phyloP scores from a whole-genome alignment of 1,140 invertebrate species.

The Heterodera carotae region DNA sequence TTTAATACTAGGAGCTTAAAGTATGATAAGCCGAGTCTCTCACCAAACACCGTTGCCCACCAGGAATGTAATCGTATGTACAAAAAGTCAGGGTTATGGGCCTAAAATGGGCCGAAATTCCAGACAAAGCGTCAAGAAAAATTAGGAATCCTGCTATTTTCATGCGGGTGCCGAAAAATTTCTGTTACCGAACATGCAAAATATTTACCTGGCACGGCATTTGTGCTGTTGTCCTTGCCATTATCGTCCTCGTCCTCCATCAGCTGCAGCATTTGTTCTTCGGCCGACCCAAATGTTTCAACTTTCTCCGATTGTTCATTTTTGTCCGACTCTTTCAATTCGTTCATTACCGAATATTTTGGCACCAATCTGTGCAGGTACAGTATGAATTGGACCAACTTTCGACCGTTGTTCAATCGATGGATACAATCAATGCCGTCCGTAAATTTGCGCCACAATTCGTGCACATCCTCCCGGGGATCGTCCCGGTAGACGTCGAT shows the following conservation, averaged over 20 bases:
- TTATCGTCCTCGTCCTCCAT: background rate
- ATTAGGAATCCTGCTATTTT: no score
- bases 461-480: background rate
- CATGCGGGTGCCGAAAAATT: no score
- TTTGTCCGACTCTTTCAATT: background rate
- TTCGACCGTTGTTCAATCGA: background rate
- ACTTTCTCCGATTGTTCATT: background rate
- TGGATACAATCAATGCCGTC: background rate
- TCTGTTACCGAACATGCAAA: no score
- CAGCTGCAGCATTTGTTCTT: no score
- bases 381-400: background rate
- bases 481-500: background rate
- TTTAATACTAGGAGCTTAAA: no score
- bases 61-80: no score
- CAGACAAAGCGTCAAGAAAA: no score
- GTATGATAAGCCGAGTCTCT: no score
- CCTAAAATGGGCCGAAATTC: no score
- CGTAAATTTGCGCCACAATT: constrained; percentile 3
- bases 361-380: background rate
- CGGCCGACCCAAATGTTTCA: background rate
- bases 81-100: no score
- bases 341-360: background rate
- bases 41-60: no score
- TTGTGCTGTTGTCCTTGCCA: background rate
- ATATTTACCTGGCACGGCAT: no score